Evolutionary conservation across 2,113 vertebrate genomes (phyloP), one percentile per base, ranked within the genome.

Genomic region (Bufo gargarizans): DNA sequence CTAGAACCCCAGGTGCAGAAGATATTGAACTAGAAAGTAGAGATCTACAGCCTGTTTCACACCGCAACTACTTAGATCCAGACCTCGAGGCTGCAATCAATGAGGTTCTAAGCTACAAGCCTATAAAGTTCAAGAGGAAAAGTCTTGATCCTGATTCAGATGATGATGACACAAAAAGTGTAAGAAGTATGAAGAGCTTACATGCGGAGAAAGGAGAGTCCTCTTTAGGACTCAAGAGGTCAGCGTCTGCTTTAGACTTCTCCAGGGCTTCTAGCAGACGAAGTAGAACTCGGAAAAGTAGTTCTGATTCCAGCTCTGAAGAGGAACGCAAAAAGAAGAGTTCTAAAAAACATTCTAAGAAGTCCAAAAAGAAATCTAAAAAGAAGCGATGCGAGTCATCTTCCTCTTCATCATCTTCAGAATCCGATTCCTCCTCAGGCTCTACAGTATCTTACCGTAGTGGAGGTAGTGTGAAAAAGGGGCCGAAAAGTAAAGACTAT

Each of bases 61-160:
- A 96, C 65, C 96, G 92, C 82, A 97, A 95, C 91, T 99, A 97
- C 92, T 95, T 99, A 0, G 97, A 99, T 91, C 97, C 98, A 0
- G 97, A 97, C 90, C 93, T 99, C 90, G 98, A 99, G 90, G 97
- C 97, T 0, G 97, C 98, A 84, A 99, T 99, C 92, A 96, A 96
- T 1, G 98, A 99, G 91, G 98, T 99, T 43, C 91, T 99, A 90
- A 99, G 94, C 91, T 99, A 97, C 92, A 97, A 97, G 91, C 96
- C 97, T 0, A 92, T 93, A 86, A 90, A 93, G 19, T 96, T 96
- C 77, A 96, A 96, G 92, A 94, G 95, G 82, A 95, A 92, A 76
- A 96, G 96, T 90, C 92, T 96, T 79, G 97, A 96, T 65, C 93
- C 91, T 0, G 96, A 97, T 85, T 97, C 97, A 0, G 79, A 92